Evolutionary conservation across 2,797 vertebrate genomes (phyloP).

Genomic region (Melanotaenia nigrans): DNA sequence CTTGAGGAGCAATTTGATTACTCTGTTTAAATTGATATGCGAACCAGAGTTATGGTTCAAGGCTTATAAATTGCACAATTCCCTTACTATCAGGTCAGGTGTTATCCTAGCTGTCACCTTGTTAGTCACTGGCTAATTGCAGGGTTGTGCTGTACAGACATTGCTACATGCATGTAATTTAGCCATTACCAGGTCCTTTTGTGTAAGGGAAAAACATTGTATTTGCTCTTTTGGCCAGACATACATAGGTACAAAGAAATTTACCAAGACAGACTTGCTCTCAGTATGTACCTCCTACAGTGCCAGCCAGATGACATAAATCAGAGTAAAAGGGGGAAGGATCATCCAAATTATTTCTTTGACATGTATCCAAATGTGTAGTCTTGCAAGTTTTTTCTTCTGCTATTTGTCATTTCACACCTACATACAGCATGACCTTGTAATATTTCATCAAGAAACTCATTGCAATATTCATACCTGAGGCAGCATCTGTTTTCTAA

Average conservation of each 20-base stretch:
- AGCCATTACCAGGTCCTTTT: conserved; percentile 30
- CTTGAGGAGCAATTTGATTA: conserved; percentile 19
- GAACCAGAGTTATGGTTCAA: not conserved
- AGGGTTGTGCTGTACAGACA: conserved; percentile 3
- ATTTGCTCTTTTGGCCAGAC: conserved; percentile 1
- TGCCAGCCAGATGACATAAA: conserved; percentile 6
- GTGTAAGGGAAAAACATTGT: conserved; percentile 2
- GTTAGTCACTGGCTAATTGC: not conserved
- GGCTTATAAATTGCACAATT: not conserved
- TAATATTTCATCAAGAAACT: conserved; percentile 39
- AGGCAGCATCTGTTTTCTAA: conserved; percentile 38
- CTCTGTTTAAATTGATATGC: conserved; percentile 31
- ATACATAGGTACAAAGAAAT: conserved; percentile 9
- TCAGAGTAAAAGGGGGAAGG: conserved; percentile 19
- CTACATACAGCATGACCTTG: conserved; percentile 32
- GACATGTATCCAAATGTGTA: conserved; percentile 30
- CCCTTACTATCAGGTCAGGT: not conserved
- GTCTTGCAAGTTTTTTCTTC: conserved; percentile 13
- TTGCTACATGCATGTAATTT: conserved; percentile 43
- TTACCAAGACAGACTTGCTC: not conserved
- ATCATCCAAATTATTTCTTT: conserved; percentile 24
- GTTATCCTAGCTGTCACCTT: conserved; percentile 12
- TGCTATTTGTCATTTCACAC: conserved; percentile 7
- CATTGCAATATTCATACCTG: conserved; percentile 47
- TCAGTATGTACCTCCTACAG: conserved; percentile 10